Base-by-base conservation (phyloP, 1,140 invertebrate genomes). In the Drepana arcuata region DNA sequence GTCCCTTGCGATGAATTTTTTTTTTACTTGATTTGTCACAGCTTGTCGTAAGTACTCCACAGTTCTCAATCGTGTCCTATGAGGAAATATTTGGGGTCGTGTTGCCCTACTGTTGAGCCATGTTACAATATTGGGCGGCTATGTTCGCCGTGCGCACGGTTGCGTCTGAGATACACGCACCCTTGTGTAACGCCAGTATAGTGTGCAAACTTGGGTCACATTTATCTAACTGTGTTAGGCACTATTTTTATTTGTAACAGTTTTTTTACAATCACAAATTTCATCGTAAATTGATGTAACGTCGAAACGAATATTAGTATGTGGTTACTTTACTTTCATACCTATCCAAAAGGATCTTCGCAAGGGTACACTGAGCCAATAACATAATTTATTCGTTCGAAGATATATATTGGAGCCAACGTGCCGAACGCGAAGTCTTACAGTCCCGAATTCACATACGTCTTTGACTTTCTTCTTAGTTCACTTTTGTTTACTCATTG, bases 121-220 rank as follows among this genome's bases (percentile, higher is more conserved):
- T 40, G 39, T 45, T 21, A 41, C 56, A 44, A 66, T 75, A 75
- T 75, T 72, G 59, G 66, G 61, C 51, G 66, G 64, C 57, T 57
- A 49, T 72, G 68, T 70, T 51, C 48, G 50, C 37, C 33, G 25
- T 40, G 48, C 57, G 68, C 68, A 75, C 68, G 68, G 61, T 44
- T 49, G 52, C 28, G 41, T 32, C 39, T 45, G 36, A 43, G 4
- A n/a, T n/a, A n/a, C n/a, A 10, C 30, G 46, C 51, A 41, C 29
- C 35, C 57, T 51, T 47, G 57, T 61, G 55, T 34, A 62, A 70
- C 51, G 29, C 14, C 5, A 42, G 47, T 56, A 60, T 25, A 24
- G 52, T 38, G 18, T 13, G 43, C 29, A 60, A 48, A 5, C 18
- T 21, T 21, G 18, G 18, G 18, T 21, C 4, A 21, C 18, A 21